Conservation (phyloP, 2,888 invertebrate species). For the Limnephilus auricula region DNA sequence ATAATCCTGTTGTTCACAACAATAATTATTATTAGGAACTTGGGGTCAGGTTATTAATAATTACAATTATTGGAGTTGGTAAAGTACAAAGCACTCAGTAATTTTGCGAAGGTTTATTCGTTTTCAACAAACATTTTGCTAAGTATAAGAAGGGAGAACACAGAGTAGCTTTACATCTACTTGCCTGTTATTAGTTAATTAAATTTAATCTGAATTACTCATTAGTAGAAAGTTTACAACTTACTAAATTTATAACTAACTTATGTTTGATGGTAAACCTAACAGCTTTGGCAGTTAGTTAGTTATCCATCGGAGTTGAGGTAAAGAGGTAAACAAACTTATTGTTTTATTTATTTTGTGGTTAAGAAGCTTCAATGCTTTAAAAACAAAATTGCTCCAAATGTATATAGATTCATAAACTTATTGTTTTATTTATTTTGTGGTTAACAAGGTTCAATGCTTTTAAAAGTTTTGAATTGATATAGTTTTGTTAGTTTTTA, state of each 20-base stretch:
- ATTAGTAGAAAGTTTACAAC: neutral
- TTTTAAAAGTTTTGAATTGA: neutral
- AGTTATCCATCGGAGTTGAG: neutral
- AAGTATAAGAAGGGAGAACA: neutral
- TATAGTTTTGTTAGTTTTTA: neutral
- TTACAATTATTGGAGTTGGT: neutral
- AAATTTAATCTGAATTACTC: neutral
- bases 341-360: neutral
- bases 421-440: too few relatives aligned
- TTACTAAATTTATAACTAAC: neutral
- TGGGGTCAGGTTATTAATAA: neutral
- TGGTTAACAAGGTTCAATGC: neutral
- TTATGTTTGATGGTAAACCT: neutral
- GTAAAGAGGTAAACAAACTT: neutral
- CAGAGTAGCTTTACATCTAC: neutral
- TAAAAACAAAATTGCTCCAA: too few relatives aligned
- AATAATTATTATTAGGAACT: neutral
- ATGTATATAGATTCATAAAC: too few relatives aligned
- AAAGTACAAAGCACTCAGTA: neutral
- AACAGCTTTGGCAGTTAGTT: neutral
- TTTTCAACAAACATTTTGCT: slow-evolving; percentile 28
- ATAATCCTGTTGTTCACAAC: neutral
- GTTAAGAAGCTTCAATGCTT: neutral
- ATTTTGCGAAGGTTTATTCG: slow-evolving; percentile 15
- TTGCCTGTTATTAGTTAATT: neutral